These are phyloP conservation scores for Agapetus fuscipes DNA, from an alignment of 2,888 invertebrate species.

Conservation along the genomic window DNA sequence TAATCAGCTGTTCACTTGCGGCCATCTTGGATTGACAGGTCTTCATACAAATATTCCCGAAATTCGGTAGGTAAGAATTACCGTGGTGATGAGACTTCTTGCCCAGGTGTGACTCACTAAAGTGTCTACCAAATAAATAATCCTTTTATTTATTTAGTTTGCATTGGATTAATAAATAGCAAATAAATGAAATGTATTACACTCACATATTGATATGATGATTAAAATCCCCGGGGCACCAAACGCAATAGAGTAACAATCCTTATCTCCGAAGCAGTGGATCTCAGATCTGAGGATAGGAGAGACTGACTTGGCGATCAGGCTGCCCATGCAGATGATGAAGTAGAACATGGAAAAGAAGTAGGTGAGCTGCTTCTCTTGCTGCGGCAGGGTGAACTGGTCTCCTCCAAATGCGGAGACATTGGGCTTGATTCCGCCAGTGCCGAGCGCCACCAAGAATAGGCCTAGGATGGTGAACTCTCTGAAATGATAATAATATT, in stretches of 20 bases:
- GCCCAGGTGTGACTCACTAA: too few relatives aligned
- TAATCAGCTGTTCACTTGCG: too few relatives aligned
- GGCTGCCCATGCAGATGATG: constrained; percentile 52
- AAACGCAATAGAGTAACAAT: constrained; percentile 64
- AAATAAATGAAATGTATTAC: too few relatives aligned
- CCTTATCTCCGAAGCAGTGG: constrained; percentile 53
- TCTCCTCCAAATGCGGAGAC: constrained; percentile 77
- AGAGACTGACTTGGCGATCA: constrained; percentile 63
- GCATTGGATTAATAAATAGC: too few relatives aligned
- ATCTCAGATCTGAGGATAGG: constrained; percentile 62
- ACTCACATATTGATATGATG: constrained; percentile 56
- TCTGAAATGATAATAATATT: constrained; percentile 30
- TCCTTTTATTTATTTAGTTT: too few relatives aligned
- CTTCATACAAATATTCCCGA: too few relatives aligned
- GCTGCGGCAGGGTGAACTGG: constrained; percentile 57
- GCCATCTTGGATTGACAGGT: too few relatives aligned
- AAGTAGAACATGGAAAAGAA: constrained; percentile 77
- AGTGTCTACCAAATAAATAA: too few relatives aligned
- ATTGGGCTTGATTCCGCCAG: constrained; percentile 78
- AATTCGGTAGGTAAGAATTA: too few relatives aligned
- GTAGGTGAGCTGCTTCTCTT: constrained; percentile 52
- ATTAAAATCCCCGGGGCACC: constrained; percentile 68
- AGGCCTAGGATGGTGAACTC: constrained; percentile 56
- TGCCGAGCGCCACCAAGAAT: constrained; percentile 61
- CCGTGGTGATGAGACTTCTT: too few relatives aligned